Base-by-base conservation (phyloP, 2,888 invertebrate genomes). In the Ochropleura leucogaster region DNA sequence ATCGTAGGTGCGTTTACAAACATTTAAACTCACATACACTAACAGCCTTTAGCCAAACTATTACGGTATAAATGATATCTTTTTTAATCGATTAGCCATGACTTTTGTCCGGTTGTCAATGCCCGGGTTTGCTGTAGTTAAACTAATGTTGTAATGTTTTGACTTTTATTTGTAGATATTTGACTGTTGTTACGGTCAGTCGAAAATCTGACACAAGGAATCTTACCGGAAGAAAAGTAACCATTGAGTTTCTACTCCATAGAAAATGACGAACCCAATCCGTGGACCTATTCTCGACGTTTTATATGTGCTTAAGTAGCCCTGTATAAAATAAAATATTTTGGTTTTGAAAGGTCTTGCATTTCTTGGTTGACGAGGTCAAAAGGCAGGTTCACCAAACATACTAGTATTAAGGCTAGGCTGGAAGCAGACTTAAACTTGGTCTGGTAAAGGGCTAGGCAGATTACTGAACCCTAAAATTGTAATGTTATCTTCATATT, bases 401-500 rank as follows among this genome's bases (percentile, higher is more conserved):
- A 16, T 59, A 40, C 16, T 59, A 40, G 8, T 8, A 40, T 40
- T 59, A 16, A 40, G 16, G 40, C 9, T 40, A 8, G 16, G 30
- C 57, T 57, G 14, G 3, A 30, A 3, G 14, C 30, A 30, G 30
- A 30, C 3, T 16, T 57, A 16, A 57, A 30, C 14, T 16, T 57
- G 30, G 30, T 30, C 14, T 4, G 16, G 8, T 55, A 30, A 57
- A 57, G 30, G 14, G 20, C 30, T 57, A 16, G 14, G 55, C 1
- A 53, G n/a, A 10, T 30, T 18, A 40, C 16, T 9, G 53, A 62
- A 57, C 71, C 63, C 63, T 70, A 55, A 69, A 69, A 73, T 59
- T 64, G 4, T 63, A 30, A 40, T n/a, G 47, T 57, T 66, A 73
- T 72, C 46, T 68, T 64, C 4, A 68, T 80, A 53, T 42, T 62